Percentiles rank a stretch among this genome's conserved stretches.
phyloP scores from a whole-genome alignment of 2,797 vertebrate species.

The Carcharodon carcharias region DNA sequence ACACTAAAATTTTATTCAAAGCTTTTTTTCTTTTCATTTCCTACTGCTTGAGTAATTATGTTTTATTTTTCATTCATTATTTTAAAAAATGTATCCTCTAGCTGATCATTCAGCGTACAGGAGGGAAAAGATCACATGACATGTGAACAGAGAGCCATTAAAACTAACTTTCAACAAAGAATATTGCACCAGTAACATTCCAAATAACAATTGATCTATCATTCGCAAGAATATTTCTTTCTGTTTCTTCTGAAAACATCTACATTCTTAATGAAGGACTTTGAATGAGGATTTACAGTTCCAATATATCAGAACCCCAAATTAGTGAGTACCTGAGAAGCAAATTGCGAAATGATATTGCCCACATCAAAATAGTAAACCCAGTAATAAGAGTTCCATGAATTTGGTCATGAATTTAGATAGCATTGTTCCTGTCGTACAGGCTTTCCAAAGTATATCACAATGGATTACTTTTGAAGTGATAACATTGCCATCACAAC shows the following conservation, averaged over 20 bases:
- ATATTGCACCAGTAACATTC: neutral
- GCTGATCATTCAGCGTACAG: neutral
- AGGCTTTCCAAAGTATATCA: neutral
- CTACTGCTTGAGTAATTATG: neutral
- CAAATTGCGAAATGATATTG: neutral
- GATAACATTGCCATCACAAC: neutral
- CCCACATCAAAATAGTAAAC: neutral
- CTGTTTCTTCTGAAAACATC: neutral
- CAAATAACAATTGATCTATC: neutral
- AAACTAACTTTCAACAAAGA: no score
- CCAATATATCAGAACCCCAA: neutral
- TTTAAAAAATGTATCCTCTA: neutral
- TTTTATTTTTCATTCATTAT: neutral
- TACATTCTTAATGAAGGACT: neutral
- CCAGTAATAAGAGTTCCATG: neutral
- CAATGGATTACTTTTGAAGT: neutral
- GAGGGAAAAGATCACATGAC: neutral
- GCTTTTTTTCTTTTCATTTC: neutral
- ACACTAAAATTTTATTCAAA: neutral
- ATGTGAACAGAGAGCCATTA: neutral
- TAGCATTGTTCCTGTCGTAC: neutral
- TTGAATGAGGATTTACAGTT: neutral
- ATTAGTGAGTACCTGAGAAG: neutral
- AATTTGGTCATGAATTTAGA: neutral
- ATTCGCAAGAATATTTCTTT: neutral